Evolutionary conservation across 1,140 invertebrate species (phyloP).

Genomic region (Zaprionus nigranus): DNA sequence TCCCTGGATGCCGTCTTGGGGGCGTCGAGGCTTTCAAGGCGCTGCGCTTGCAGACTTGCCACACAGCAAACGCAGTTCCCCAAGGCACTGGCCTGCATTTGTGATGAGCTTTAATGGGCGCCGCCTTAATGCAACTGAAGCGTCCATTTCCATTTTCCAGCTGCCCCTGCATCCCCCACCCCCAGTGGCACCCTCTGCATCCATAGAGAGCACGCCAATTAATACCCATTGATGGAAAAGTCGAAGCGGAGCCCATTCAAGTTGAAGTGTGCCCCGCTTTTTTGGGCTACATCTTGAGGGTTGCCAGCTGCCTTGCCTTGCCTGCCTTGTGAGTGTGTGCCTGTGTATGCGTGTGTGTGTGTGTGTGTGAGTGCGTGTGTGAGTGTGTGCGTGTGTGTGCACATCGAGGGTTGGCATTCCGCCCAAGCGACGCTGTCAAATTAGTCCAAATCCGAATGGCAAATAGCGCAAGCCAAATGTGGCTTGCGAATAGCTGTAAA

Average conservation of each 20-base stretch:
- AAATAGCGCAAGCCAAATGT: constrained; percentile 37
- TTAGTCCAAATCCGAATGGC: constrained; percentile 59
- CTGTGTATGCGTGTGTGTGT: neutral
- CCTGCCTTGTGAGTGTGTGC: neutral
- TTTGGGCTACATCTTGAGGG: constrained; percentile 40
- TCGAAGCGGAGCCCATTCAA: constrained; percentile 46
- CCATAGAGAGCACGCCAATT: constrained; percentile 63
- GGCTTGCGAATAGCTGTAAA: constrained; percentile 61
- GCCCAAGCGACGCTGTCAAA: constrained; percentile 55
- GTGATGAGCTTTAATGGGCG: constrained; percentile 80
- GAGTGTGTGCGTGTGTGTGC: constrained; percentile 5
- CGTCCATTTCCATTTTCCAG: constrained; percentile 1
- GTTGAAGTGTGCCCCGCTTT: constrained; percentile 62
- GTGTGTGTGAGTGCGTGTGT: constrained; percentile 4
- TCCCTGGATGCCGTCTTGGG: neutral
- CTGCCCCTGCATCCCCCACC: neutral
- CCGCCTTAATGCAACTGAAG: constrained; percentile 76
- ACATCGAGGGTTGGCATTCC: constrained; percentile 47
- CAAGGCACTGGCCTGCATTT: constrained; percentile 67
- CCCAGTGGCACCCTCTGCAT: neutral
- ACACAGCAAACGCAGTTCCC: neutral
- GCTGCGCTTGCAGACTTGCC: neutral
- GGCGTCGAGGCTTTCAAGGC: constrained; percentile 11
- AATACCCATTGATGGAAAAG: constrained; percentile 80
- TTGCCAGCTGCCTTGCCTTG: constrained; percentile 45